Evolutionary conservation across 2,888 invertebrate species (phyloP), one percentile per base, ranked within the genome.

Genomic region (Drosophila ustulata): DNA sequence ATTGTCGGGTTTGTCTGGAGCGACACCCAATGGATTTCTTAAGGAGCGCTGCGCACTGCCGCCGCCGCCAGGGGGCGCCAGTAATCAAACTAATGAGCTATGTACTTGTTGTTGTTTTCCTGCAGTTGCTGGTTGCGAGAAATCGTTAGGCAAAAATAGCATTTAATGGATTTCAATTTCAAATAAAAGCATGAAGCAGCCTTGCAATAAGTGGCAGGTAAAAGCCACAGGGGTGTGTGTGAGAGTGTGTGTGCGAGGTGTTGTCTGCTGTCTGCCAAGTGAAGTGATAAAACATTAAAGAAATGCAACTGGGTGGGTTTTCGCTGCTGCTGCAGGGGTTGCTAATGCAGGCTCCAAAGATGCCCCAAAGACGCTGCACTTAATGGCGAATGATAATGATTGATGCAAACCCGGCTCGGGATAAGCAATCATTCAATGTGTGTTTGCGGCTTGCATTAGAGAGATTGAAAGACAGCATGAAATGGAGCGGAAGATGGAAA

Each of bases 151-250:
- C 89, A 85, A 89, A 91, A 91, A 91, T 91, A 90, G 91, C 90
- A 87, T 91, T 91, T 91, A 91, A 91, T 91, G 91, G 91, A 91
- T 91, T 90, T 90, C 84, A 78, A 91, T 91, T 90, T 90, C 84
- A 78, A 90, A 71, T 71, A 79, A 71, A 37, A 26, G 46, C 46
- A 67, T 66, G 59, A 58, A 62, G 55, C 43, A 25, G 58, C 58
- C 51, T 18, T 43, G 53, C 56, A 7, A 62, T 51, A 78, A 71
- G 78, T 61, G 79, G 62, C 71, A 74, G 75, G 67, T 72, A 64
- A 65, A 51, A 59, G 61, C 26, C 9, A 37, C 13, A 32, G 41
- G n/a, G 28, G 25, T 18, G 45, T 4, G 18, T 2, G 18, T 18
- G 18, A 0, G 18, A 18, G 18, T n/a, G 32, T 8, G 11, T 23